These are phyloP conservation scores for Opisthocomus hoazin DNA, from an alignment of 2,113 vertebrate species.

Conservation along the genomic window DNA sequence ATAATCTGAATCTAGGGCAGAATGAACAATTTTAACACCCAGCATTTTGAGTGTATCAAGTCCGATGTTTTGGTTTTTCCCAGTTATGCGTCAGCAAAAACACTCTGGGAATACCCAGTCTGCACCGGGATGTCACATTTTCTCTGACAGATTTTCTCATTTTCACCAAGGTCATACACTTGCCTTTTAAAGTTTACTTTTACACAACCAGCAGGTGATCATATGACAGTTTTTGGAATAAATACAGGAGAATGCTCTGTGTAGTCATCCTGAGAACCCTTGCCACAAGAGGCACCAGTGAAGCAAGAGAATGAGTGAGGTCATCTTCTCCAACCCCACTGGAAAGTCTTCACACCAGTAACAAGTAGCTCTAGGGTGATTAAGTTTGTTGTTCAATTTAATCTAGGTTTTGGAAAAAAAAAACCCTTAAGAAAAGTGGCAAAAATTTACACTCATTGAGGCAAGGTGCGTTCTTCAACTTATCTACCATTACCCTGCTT, in stretches of 20 bases:
- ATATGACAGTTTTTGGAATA: background rate
- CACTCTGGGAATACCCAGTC: background rate
- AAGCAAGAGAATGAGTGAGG: background rate
- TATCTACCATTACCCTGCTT: background rate
- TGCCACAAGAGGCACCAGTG: background rate
- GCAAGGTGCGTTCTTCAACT: background rate
- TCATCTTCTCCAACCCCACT: background rate
- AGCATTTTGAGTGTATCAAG: background rate
- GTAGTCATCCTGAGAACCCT: background rate
- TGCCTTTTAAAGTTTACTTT: background rate
- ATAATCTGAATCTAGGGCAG: background rate
- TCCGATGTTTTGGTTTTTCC: background rate
- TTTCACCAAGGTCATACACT: background rate
- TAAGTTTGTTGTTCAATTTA: background rate
- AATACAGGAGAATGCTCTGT: background rate
- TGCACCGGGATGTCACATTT: background rate
- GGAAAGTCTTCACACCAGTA: background rate
- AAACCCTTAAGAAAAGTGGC: background rate
- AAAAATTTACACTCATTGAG: background rate
- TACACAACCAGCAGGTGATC: background rate
- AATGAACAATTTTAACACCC: background rate
- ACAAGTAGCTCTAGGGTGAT: background rate
- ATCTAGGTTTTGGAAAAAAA: background rate
- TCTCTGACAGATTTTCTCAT: background rate
- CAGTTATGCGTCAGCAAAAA: background rate